phyloP scores from a whole-genome alignment of 2,797 vertebrate species.

The Lagorchestes hirsutus region DNA sequence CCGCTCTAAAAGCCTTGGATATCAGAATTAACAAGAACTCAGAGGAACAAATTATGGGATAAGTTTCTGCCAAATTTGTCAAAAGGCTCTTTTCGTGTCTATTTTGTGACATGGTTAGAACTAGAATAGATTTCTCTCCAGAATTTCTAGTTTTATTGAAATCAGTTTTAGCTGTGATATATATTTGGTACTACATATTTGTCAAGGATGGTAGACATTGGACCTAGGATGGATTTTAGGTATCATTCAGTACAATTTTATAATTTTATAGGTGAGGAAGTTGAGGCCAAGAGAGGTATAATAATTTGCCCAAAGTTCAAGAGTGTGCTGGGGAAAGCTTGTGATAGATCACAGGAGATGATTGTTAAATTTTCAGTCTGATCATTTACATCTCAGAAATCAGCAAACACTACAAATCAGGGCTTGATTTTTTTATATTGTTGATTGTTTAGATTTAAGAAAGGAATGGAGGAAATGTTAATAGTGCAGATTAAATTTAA shows the following conservation, averaged over 20 bases:
- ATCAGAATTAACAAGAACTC: conserved; percentile 29
- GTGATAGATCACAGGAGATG: neutral
- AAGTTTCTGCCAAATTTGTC: conserved; percentile 20
- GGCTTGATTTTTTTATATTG: neutral
- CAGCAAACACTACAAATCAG: neutral
- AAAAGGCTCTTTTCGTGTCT: neutral
- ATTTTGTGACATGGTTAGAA: conserved; percentile 3
- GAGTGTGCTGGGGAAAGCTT: neutral
- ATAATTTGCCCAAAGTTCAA: neutral
- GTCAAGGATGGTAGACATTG: neutral
- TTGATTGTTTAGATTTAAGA: neutral
- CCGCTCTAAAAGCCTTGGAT: neutral
- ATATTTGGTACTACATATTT: neutral
- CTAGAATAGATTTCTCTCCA: neutral
- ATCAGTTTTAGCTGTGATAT: neutral
- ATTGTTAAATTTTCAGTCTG: neutral
- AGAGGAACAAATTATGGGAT: conserved; percentile 41
- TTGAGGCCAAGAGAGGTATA: neutral
- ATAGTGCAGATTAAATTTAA: neutral
- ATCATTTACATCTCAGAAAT: neutral
- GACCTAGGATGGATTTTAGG: neutral
- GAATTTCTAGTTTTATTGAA: conserved; percentile 44
- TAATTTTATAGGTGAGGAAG: neutral
- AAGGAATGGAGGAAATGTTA: neutral
- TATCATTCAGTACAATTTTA: neutral